phyloP scores from a whole-genome alignment of 1,140 invertebrate species.

The Drosophila fuyamai region DNA sequence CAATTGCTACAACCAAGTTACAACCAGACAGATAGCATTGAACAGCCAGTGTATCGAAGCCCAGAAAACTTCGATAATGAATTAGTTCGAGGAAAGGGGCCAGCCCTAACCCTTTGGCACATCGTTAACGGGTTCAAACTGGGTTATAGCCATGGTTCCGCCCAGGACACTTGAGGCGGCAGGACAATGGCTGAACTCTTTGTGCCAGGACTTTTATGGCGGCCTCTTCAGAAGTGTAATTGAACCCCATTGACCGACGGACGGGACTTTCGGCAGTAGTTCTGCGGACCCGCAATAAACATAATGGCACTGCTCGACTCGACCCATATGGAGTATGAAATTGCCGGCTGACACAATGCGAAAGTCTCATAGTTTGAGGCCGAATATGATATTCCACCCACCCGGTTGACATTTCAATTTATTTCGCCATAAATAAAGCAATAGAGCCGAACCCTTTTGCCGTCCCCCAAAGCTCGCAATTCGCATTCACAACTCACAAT shows the following conservation, averaged over 20 bases:
- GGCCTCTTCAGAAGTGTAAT: slow-evolving; percentile 57
- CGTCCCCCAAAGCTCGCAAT: slow-evolving; percentile 46
- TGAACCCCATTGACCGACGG: slow-evolving; percentile 48
- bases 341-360: slow-evolving; percentile 61
- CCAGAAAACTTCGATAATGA: slow-evolving; percentile 19
- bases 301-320: slow-evolving; percentile 38
- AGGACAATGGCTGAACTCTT: slow-evolving; percentile 27
- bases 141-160: slow-evolving; percentile 4
- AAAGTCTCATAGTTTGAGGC: slow-evolving; percentile 62
- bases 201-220: slow-evolving; percentile 37
- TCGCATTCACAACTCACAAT: slow-evolving; percentile 62
- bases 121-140: slow-evolving; percentile 32
- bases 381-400: slow-evolving; percentile 75
- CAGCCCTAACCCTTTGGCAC: slow-evolving; percentile 30
- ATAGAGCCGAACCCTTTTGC: slow-evolving; percentile 71
- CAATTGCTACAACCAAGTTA: not conserved
- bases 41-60: slow-evolving; percentile 2
- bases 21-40: not conserved
- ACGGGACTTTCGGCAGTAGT: slow-evolving; percentile 15
- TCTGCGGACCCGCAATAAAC: slow-evolving; percentile 47
- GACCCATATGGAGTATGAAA: slow-evolving; percentile 58
- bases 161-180: slow-evolving; percentile 19
- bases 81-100: slow-evolving; percentile 9
- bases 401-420: slow-evolving; percentile 83
- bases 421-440: slow-evolving; percentile 81